Base-by-base conservation (phyloP, 2,888 invertebrate species). In the Balanococcus diminutus region DNA sequence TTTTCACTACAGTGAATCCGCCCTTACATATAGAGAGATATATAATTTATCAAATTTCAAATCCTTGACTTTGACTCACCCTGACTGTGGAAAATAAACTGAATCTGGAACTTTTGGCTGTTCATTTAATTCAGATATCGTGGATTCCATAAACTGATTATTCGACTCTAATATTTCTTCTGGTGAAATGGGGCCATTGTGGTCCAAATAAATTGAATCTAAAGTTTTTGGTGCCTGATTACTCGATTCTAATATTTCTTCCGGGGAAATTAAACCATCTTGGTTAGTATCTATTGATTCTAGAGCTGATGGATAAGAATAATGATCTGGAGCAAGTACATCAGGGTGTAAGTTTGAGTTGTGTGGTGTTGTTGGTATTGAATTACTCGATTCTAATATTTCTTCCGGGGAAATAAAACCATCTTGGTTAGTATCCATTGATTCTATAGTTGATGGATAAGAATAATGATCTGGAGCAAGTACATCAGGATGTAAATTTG, bases 321-420 rank as follows among this genome's bases (percentile, higher is more conserved):
- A 8, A 36, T 36, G 5, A 6, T 6, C 36, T 36, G 36, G 36
- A 6, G 36, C 3, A 36, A 36, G 4, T 4, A 36, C 3, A 8
- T 36, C 36, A 36, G 36, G 36, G 4, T 36, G 36, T 4, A 36
- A 36, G 36, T 36, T n/a, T n/a, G 8, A 36, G 4, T 36, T 36
- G 36, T 36, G 36, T n/a, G 19, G 3, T 14, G 42, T 42, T 1
- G 16, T 1, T 42, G 42, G 14, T 11, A 3, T 42, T 14, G 3
- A 16, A 42, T 42, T 42, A 42, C 31, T 72, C 11, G 72, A 25
- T 14, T 72, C 16, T 72, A 75, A n/a, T 75, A 75, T 75, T 75
- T 75, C 75, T 75, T 75, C 75, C 4, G 75, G 75, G 2, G 75
- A 75, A 32, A 32, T 75, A 19, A 75, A 75, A 75, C 32, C 32